Percentiles rank a stretch among this genome's conserved stretches.
These are phyloP conservation scores for Poecilobothrus nobilitatus DNA, from an alignment of 2,888 invertebrate genomes.

Conservation along the genomic window DNA sequence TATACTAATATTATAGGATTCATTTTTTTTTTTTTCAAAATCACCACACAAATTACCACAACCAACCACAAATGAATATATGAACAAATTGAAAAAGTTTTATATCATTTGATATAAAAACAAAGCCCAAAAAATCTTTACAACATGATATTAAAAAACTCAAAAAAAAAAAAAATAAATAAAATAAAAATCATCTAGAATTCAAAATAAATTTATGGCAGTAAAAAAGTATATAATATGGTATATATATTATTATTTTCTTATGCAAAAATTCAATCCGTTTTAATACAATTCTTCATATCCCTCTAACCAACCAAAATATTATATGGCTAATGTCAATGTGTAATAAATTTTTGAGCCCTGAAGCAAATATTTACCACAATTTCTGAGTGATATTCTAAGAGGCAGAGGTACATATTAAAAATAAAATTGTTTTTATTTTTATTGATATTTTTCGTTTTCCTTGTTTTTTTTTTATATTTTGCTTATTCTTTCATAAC, in stretches of 20 bases:
- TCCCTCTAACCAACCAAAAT: neutral
- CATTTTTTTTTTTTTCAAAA: too few species aligned
- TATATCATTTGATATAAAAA: neutral
- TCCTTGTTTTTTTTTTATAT: too few species aligned
- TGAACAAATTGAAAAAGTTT: neutral
- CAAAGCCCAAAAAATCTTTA: neutral
- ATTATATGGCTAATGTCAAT: neutral
- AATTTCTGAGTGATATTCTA: neutral
- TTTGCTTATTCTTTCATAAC: too few species aligned
- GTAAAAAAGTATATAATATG: too few species aligned
- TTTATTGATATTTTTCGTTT: too few species aligned
- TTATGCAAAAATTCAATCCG: neutral
- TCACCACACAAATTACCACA: neutral
- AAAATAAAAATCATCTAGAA: too few species aligned
- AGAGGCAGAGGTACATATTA: too few species aligned
- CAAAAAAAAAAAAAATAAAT: too few species aligned
- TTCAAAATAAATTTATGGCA: neutral
- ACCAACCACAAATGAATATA: neutral
- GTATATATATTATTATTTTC: neutral
- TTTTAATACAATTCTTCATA: too few species aligned
- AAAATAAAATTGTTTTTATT: too few species aligned
- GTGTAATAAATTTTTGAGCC: neutral
- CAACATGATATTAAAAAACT: neutral
- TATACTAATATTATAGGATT: too few species aligned
- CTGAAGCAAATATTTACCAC: neutral